Base-by-base conservation (phyloP, 2,888 invertebrate species). In the Gibbula magus region DNA sequence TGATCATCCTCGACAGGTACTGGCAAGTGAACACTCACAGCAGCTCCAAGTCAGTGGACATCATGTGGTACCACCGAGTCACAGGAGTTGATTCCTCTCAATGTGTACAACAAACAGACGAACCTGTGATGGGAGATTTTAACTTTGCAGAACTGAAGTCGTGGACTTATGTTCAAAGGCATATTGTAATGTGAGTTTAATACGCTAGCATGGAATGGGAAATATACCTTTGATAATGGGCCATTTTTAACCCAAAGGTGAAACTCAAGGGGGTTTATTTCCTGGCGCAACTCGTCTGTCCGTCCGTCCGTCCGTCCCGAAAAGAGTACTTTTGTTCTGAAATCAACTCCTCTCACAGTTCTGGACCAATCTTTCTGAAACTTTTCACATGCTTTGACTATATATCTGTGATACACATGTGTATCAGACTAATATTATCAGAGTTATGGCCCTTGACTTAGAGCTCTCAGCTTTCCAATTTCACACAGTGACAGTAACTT, bases 1-100 rank as follows among this genome's bases (percentile, higher is more conserved):
- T 7, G 7, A 5, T 56, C 22, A 54, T 56, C n/a, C 1, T 56
- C 25, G 32, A n/a, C 54, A 78, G 78, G 78, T 78, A 74, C 56
- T 74, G 78, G 78, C 78, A 78, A n/a, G 73, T 54, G 35, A 78
- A 73, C 29, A 74, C 73, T 5, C 10, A 8, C 51, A 45, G 16
- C 8, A 74, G 35, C 39, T 74, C 61, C 54, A 73, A 78, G 29
- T 70, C 78, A 10, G 78, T 74, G 20, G 74, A 78, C 52, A 39
- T 78, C 35, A 53, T 54, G 18, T 78, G 78, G 78, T 56, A 78
- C 45, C 78, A 73, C 56, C 74, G 56, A 45, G 39, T 56, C 20
- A 78, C 73, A 29, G 20, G 35, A 1, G 78, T 78, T 1, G 54
- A 70, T 18, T 20, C 73, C 22, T 51, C 78, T 13, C 56, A 78